Percentiles rank a stretch among this genome's conserved stretches.
Conservation (phyloP, 2,888 invertebrate species). For the Halictus ligatus region DNA sequence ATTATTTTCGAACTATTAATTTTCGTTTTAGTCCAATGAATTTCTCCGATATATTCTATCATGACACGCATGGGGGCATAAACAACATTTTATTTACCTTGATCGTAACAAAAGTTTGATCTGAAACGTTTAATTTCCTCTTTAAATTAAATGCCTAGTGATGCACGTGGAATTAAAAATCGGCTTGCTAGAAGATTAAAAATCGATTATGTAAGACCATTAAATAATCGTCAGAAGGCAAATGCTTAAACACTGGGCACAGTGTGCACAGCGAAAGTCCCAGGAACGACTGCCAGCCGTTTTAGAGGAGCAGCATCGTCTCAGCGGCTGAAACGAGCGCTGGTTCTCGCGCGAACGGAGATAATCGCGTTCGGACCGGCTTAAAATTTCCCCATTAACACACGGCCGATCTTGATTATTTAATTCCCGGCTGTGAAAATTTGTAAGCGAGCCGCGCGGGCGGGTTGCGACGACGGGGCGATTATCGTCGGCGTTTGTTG, state of each 20-base stretch:
- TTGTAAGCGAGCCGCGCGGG: not conserved
- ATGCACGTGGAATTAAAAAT: not conserved
- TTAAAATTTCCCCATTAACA: constrained; percentile 5
- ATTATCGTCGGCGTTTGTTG: constrained; percentile 1
- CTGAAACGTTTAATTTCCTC: no score
- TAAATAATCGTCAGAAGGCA: not conserved
- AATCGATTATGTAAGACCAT: not conserved
- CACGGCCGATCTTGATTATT: not conserved
- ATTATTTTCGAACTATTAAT: no score
- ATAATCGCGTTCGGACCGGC: constrained; percentile 7
- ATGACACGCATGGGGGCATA: no score
- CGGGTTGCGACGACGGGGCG: not conserved
- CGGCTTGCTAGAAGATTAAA: not conserved
- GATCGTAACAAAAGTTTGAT: no score
- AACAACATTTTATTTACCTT: no score
- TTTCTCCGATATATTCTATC: no score
- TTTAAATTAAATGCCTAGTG: no score
- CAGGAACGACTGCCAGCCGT: not conserved
- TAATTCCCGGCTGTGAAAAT: constrained; percentile 4
- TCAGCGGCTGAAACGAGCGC: not conserved
- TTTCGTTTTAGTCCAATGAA: no score
- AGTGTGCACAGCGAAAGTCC: not conserved
- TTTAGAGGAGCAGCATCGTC: not conserved
- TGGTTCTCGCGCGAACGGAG: not conserved
- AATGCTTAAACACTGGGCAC: not conserved